phyloP scores from a whole-genome alignment of 2,888 invertebrate genomes.

The Frankliniella fusca region DNA sequence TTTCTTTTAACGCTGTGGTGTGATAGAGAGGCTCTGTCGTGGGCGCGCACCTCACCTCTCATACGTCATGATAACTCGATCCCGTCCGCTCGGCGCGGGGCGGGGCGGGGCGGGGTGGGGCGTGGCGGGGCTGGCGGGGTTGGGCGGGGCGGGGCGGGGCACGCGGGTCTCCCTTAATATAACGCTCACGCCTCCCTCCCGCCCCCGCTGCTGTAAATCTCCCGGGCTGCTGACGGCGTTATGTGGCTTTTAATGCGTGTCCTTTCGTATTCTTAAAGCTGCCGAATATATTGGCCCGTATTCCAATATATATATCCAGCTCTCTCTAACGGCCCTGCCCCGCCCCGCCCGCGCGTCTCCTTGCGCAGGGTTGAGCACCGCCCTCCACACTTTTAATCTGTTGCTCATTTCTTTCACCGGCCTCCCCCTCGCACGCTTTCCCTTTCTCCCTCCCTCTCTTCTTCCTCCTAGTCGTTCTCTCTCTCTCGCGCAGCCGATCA shows the following conservation, averaged over 20 bases:
- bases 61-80: too few species aligned
- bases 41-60: too few species aligned
- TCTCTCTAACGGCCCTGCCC: neutral
- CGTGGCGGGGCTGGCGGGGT: too few species aligned
- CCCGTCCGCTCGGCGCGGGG: too few species aligned
- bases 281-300: neutral
- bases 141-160: too few species aligned
- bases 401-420: neutral
- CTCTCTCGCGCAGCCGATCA: neutral
- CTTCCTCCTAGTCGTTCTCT: too few species aligned
- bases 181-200: too few species aligned
- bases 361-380: neutral
- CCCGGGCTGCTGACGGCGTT: neutral
- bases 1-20: too few species aligned
- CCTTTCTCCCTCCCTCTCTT: neutral
- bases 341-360: neutral
- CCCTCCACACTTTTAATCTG: neutral
- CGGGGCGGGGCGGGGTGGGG: too few species aligned
- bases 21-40: too few species aligned
- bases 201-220: neutral
- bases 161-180: too few species aligned
- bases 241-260: constrained; percentile 9
- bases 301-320: neutral
- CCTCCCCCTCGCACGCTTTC: neutral
- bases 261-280: constrained; percentile 16